Percentiles rank a stretch among this genome's conserved stretches.
These are phyloP conservation scores for Sipha flava DNA, from an alignment of 1,140 invertebrate genomes.

Conservation along the genomic window DNA sequence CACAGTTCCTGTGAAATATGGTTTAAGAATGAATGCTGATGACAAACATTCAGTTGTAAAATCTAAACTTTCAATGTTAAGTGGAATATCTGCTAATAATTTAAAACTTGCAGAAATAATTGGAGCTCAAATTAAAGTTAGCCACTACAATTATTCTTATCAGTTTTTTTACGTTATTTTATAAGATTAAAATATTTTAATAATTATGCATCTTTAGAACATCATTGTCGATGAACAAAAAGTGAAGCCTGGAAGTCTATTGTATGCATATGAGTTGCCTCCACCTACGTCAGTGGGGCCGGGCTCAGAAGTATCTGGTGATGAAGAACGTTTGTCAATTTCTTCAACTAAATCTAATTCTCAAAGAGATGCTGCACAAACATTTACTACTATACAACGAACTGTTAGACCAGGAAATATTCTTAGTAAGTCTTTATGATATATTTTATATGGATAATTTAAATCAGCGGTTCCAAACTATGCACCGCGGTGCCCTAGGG, in stretches of 20 bases:
- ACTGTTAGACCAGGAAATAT: conserved; percentile 38
- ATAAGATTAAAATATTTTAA: conserved; percentile 31
- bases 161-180: neutral
- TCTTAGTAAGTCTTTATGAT: neutral
- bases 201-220: conserved; percentile 42
- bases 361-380: conserved; percentile 42
- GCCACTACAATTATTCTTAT: neutral
- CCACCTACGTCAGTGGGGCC: conserved; percentile 36
- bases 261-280: conserved; percentile 51
- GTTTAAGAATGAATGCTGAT: conserved; percentile 68
- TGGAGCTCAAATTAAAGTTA: conserved; percentile 56
- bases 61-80: conserved; percentile 56
- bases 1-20: conserved; percentile 70
- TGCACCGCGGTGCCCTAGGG: too few relatives aligned
- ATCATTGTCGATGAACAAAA: conserved; percentile 48
- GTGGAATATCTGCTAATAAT: conserved; percentile 52
- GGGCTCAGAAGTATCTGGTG: conserved; percentile 34
- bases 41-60: conserved; percentile 65
- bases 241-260: conserved; percentile 43
- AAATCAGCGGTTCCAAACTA: too few relatives aligned
- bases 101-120: conserved; percentile 62
- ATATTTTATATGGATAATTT: too few relatives aligned
- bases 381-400: conserved; percentile 46
- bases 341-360: conserved; percentile 34
- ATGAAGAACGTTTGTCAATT: conserved; percentile 39